Evolutionary conservation across 2,113 vertebrate genomes (phyloP).

Genomic region (Gobio gobio): DNA sequence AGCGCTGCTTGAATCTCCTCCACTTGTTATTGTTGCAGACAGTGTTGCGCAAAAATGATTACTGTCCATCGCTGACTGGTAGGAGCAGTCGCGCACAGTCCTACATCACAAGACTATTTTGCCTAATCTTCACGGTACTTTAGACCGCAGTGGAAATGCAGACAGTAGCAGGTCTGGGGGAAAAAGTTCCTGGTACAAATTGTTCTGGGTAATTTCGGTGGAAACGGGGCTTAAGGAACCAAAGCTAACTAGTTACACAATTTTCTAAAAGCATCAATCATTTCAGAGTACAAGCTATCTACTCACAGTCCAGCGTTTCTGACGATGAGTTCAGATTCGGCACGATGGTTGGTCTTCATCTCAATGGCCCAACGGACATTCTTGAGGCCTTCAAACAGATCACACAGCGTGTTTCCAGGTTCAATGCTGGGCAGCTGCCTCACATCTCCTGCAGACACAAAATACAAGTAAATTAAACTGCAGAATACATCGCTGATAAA

Average conservation of each 20-base stretch:
- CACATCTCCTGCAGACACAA: constrained; percentile 77
- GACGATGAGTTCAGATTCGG: constrained; percentile 84
- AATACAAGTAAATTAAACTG: background rate
- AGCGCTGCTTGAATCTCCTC: no score
- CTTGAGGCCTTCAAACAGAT: constrained; percentile 78
- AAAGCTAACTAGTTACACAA: background rate
- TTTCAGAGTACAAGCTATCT: constrained; percentile 1
- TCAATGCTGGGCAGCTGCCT: constrained; percentile 86
- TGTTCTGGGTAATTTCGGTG: no score
- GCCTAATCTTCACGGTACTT: no score
- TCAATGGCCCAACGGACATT: constrained; percentile 76
- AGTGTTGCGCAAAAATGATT: no score
- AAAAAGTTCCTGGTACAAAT: no score
- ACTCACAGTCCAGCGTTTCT: constrained; percentile 81
- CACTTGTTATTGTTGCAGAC: no score
- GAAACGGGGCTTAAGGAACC: background rate
- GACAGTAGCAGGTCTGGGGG: no score
- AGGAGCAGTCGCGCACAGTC: no score
- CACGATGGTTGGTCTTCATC: constrained; percentile 83
- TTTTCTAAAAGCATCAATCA: background rate
- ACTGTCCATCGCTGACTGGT: no score
- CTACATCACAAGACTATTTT: no score
- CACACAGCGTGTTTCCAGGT: constrained; percentile 81
- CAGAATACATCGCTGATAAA: background rate
- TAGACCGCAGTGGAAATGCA: no score